These are phyloP conservation scores for Melanerpes aurifrons DNA, from an alignment of 2,113 vertebrate genomes.

Conservation along the genomic window DNA sequence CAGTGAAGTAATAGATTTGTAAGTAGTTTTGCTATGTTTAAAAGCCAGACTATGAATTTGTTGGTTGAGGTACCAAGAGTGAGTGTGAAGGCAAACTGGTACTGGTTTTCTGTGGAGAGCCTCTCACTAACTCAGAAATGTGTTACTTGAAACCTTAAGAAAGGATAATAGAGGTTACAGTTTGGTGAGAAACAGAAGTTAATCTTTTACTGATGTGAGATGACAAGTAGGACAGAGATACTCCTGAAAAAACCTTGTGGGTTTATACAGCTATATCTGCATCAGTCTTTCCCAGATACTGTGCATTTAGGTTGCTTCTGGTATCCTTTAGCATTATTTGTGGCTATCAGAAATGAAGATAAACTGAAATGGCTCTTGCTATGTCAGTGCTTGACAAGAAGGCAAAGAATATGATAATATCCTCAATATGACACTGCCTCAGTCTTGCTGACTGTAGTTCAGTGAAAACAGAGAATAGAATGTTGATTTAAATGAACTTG, in stretches of 20 bases:
- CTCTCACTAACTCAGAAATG: constrained; percentile 18
- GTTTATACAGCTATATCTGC: background rate
- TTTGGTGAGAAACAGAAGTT: constrained; percentile 42
- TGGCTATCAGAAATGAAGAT: background rate
- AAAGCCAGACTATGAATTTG: background rate
- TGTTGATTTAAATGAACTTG: background rate
- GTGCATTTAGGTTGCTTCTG: background rate
- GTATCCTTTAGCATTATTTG: background rate
- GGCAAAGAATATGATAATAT: background rate
- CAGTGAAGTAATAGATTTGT: background rate
- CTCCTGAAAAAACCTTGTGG: background rate
- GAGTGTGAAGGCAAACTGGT: constrained; percentile 43
- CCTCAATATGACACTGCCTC: background rate
- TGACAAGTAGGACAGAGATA: constrained; percentile 14
- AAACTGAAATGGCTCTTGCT: background rate
- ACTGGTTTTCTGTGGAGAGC: constrained; percentile 37
- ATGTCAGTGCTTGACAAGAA: background rate
- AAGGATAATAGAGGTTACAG: constrained; percentile 14
- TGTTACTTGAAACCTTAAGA: constrained; percentile 44
- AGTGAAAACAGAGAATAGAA: background rate
- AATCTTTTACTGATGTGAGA: background rate
- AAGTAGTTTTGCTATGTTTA: background rate
- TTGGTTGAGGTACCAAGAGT: background rate
- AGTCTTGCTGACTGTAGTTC: background rate
- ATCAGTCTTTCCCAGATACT: background rate